Percentiles rank a stretch among this genome's conserved stretches.
phyloP scores from a whole-genome alignment of 1,140 invertebrate genomes.

The Tenebrio molitor region DNA sequence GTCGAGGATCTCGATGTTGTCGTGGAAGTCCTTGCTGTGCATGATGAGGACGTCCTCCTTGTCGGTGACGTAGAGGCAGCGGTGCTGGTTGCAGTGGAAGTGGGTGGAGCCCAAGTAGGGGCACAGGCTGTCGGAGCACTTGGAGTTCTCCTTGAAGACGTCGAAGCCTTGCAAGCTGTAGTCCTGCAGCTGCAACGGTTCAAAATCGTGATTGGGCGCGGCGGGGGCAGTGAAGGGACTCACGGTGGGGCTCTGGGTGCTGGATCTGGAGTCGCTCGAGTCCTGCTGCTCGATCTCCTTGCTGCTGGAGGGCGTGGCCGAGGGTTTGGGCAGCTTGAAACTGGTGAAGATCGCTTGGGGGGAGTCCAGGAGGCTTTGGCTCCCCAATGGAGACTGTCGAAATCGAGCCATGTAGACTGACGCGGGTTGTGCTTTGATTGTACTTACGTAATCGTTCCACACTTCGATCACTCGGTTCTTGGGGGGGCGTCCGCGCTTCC shows the following conservation, averaged over 20 bases:
- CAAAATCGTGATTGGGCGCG: neutral
- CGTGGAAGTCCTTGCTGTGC: constrained; percentile 87
- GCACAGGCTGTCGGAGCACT: constrained; percentile 70
- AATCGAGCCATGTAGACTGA: constrained; percentile 32
- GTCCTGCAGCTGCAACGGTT: constrained; percentile 54
- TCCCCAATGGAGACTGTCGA: constrained; percentile 65
- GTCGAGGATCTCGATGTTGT: constrained; percentile 84
- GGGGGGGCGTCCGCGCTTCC: constrained; percentile 90
- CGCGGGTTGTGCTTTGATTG: too few species aligned
- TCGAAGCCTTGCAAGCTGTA: constrained; percentile 63
- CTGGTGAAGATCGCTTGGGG: constrained; percentile 94
- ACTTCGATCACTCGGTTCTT: constrained; percentile 94
- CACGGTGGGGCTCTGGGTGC: constrained; percentile 57
- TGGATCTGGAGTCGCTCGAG: constrained; percentile 62
- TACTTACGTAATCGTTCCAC: constrained; percentile 85
- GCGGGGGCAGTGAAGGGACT: constrained; percentile 28
- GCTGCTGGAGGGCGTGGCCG: constrained; percentile 67
- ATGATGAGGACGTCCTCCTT: constrained; percentile 62
- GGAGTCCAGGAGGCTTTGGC: constrained; percentile 71
- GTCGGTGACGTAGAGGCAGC: constrained; percentile 73
- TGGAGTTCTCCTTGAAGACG: constrained; percentile 63
- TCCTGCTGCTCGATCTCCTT: constrained; percentile 67
- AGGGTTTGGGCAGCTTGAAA: constrained; percentile 88
- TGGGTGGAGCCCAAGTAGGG: constrained; percentile 70
- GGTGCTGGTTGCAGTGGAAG: constrained; percentile 81